Percentiles rank a stretch among this genome's conserved stretches.
These are phyloP conservation scores for Smittia sp. DNA, from an alignment of 2,888 invertebrate genomes.

Conservation along the genomic window DNA sequence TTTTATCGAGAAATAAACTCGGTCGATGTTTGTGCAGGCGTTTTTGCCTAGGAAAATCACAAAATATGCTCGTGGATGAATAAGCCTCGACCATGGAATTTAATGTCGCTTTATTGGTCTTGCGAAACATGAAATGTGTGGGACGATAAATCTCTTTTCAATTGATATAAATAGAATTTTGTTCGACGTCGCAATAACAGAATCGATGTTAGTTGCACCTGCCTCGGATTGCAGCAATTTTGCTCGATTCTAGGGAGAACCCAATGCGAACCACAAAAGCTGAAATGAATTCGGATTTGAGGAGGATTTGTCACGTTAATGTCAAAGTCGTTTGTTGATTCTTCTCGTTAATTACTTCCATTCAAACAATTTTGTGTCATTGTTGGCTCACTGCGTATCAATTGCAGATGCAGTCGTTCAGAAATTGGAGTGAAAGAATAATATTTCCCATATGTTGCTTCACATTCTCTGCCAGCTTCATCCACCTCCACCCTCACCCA, in stretches of 20 bases:
- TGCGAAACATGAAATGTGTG: conserved; percentile 24
- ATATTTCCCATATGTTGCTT: conserved; percentile 41
- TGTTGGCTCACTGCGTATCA: not conserved
- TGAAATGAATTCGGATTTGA: not conserved
- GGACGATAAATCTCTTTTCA: conserved; percentile 29
- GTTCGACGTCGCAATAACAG: not conserved
- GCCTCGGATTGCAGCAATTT: conserved; percentile 15
- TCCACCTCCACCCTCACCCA: not conserved
- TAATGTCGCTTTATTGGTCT: conserved; percentile 11
- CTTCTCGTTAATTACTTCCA: conserved; percentile 10
- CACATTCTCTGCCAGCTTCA: not conserved
- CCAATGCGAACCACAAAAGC: conserved; percentile 1
- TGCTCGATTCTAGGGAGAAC: not conserved
- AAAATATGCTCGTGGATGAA: not conserved
- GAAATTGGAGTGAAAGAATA: conserved; percentile 13
- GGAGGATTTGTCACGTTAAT: conserved; percentile 15
- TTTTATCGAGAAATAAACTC: not conserved
- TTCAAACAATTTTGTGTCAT: not conserved
- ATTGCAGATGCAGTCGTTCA: conserved; percentile 24
- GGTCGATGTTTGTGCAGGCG: not conserved
- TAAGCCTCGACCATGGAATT: conserved; percentile 19
- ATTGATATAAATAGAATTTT: conserved; percentile 8
- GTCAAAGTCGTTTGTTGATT: conserved; percentile 3
- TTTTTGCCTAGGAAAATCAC: not conserved
- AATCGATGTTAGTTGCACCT: conserved; percentile 26